Conservation (phyloP, 2,888 invertebrate genomes). For the Blomia tropicalis region DNA sequence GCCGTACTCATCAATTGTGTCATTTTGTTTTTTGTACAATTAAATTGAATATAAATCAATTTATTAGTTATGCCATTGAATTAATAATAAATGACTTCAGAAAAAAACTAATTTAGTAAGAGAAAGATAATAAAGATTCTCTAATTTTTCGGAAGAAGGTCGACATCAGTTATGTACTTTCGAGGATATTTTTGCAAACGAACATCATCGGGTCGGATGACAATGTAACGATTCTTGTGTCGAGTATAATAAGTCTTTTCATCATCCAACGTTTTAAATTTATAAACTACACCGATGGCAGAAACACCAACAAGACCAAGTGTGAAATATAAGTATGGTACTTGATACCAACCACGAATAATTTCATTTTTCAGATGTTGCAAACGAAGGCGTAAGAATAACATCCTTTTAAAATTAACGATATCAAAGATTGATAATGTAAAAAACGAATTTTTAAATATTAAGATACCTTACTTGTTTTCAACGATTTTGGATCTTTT, state of each 20-base stretch:
- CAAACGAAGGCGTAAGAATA: not conserved
- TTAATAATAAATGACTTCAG: too few relatives aligned
- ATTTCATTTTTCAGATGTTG: conserved; percentile 9
- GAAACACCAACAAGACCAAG: not conserved
- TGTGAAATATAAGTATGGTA: conserved; percentile 1
- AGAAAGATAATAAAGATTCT: too few relatives aligned
- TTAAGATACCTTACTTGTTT: too few relatives aligned
- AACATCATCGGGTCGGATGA: conserved; percentile 9
- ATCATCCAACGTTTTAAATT: not conserved
- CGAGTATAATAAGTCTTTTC: not conserved
- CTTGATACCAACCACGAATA: not conserved
- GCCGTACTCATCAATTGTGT: not conserved
- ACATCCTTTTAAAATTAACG: not conserved
- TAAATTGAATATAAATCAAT: not conserved
- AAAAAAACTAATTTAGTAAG: too few relatives aligned
- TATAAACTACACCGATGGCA: not conserved
- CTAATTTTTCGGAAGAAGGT: not conserved
- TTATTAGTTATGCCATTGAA: not conserved
- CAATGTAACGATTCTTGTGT: conserved; percentile 4
- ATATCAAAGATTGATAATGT: too few relatives aligned
- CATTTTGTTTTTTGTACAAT: not conserved
- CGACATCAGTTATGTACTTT: conserved; percentile 2
- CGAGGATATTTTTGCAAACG: conserved; percentile 2
- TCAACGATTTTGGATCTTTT: too few relatives aligned
- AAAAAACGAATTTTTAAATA: too few relatives aligned